Base-by-base conservation (phyloP, 2,113 vertebrate genomes). In the Dolichotis patagonum region DNA sequence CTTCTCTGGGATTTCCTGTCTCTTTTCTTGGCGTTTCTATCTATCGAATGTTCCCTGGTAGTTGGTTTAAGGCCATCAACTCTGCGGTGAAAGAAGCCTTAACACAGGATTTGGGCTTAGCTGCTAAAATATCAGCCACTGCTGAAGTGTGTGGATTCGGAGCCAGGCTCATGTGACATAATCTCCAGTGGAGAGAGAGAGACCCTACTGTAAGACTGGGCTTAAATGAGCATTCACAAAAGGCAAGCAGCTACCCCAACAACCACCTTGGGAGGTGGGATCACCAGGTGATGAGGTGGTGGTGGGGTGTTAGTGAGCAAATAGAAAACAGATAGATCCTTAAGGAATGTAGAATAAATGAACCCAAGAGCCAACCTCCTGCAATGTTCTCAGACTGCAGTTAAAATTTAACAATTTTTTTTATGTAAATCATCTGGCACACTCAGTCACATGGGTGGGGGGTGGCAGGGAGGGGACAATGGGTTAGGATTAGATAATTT, bases 401-500 rank as follows among this genome's bases (percentile, higher is more conserved):
- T 97, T 97, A 96, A 97, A 97, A 52, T 96, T 96, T 97, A 97
- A 97, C 96, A 92, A 78, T 96, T 88, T 95, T 93, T 95, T 93
- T 96, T 88, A 97, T 97, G 96, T 95, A 96, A 98, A 97, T 98
- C 85, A 96, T 97, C 94, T 92, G 94, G 96, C 84, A 75, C 20
- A 9, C 69, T 95, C 87, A 92, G 78, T 86, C 49, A 84, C 11
- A 81, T 60, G 54, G 90, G 80, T 52, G 1, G 19, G 63, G 17
- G 77, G 4, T 2, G 0, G 17, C 6, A 7, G 14, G 4, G 24
- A 69, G 65, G 87, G 62, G 97, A 98, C 98, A 98, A 94, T 98
- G 96, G 95, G 88, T 86, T 93, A 62, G 94, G 96, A 96, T 89
- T 97, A 98, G 91, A 98, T 98, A 97, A 98, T 96, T 95, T 49